These are phyloP conservation scores for Dreissena rostriformis DNA, from an alignment of 1,140 invertebrate genomes.

Conservation along the genomic window DNA sequence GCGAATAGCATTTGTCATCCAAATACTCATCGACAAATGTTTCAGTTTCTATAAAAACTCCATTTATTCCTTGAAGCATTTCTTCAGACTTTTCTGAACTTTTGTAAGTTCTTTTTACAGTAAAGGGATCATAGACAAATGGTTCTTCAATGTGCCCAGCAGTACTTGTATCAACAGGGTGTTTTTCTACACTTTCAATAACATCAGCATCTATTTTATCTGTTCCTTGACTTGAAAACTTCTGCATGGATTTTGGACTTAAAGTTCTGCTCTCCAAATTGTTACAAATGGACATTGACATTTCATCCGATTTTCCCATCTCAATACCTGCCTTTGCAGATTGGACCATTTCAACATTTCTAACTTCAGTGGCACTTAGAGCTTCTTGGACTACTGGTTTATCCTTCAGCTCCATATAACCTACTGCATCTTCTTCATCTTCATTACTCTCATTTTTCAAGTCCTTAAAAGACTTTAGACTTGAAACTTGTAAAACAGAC, in stretches of 20 bases:
- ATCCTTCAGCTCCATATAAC: constrained; percentile 35
- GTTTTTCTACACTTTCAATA: not conserved
- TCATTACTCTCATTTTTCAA: not conserved
- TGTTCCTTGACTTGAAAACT: not conserved
- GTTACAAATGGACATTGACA: not conserved
- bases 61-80: constrained; percentile 59
- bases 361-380: not conserved
- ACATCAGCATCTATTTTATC: not conserved
- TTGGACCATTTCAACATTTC: not conserved
- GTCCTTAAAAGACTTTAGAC: not conserved
- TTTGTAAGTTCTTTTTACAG: constrained; percentile 71
- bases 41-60: constrained; percentile 57
- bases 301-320: not conserved
- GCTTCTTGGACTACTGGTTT: constrained; percentile 7
- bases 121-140: constrained; percentile 55
- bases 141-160: too few species aligned
- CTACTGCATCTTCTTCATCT: constrained; percentile 44
- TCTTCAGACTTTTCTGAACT: constrained; percentile 58
- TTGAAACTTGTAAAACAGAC: not conserved
- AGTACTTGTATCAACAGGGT: not conserved
- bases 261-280: not conserved
- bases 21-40: constrained; percentile 70
- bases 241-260: not conserved
- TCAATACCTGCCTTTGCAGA: not conserved
- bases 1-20: constrained; percentile 64